Conservation (phyloP, 2,888 invertebrate genomes). For the Quadroppia sp. region DNA sequence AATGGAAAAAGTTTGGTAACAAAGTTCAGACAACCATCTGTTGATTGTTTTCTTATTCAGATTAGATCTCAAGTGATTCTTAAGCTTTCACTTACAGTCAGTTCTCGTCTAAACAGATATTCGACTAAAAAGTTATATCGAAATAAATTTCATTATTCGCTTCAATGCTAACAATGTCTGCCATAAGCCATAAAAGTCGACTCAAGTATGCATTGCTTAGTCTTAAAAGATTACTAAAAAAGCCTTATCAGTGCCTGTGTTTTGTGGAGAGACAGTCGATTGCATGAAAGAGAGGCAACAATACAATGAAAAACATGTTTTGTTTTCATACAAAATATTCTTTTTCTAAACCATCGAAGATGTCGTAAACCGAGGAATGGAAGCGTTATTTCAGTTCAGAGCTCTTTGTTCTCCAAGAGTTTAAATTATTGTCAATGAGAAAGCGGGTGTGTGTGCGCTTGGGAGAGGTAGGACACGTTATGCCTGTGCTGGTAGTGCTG, state of each 20-base stretch:
- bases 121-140: not conserved
- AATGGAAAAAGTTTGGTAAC: not conserved
- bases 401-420: not conserved
- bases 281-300: not conserved
- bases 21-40: constrained; percentile 36
- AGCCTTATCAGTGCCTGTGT: not conserved
- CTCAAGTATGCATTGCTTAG: constrained; percentile 17
- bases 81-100: constrained; percentile 10
- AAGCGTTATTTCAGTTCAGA: not conserved
- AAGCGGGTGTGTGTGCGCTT: too few species aligned
- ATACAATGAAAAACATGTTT: not conserved
- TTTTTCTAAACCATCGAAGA: not conserved
- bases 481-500: too few species aligned
- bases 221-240: constrained; percentile 19
- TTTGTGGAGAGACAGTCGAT: not conserved
- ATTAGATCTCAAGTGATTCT: constrained; percentile 35
- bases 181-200: not conserved
- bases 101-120: not conserved
- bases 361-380: not conserved
- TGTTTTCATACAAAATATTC: not conserved
- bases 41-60: constrained; percentile 32
- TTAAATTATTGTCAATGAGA: not conserved
- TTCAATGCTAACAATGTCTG: not conserved
- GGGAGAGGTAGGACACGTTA: not conserved
- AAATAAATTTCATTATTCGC: not conserved